Evolutionary conservation across 2,888 invertebrate genomes (phyloP).

Genomic region (Melipona beecheii): DNA sequence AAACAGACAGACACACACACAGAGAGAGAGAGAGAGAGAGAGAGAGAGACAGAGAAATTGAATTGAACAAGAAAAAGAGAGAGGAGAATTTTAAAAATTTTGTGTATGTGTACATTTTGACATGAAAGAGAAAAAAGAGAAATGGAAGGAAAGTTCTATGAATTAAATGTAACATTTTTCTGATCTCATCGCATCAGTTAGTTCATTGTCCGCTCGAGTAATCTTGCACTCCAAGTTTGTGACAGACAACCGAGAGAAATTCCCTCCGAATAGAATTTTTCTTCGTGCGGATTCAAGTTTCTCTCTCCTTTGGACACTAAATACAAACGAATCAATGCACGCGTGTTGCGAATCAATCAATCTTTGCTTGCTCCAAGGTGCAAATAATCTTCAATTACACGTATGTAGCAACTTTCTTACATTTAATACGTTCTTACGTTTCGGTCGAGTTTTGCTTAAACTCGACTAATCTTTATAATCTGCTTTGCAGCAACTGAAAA

Average conservation of each 20-base stretch:
- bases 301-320: neutral
- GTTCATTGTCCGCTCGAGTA: neutral
- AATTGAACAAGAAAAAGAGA: neutral
- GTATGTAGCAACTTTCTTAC: no score
- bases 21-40: constrained; percentile 19
- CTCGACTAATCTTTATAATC: neutral
- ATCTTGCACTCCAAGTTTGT: constrained; percentile 3
- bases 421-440: neutral
- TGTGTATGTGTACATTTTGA: neutral
- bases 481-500: neutral
- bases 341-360: neutral
- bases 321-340: neutral
- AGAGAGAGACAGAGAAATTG: neutral
- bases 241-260: neutral
- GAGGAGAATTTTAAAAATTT: no score
- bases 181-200: neutral
- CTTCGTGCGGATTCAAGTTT: neutral
- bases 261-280: neutral
- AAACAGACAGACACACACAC: neutral
- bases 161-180: constrained; percentile 10
- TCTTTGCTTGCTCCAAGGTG: neutral
- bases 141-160: constrained; percentile 17
- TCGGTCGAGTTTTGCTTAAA: no score
- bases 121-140: constrained; percentile 44
- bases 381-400: neutral